Base-by-base conservation (phyloP, 1,140 invertebrate species). In the Drosophila albomicans region DNA sequence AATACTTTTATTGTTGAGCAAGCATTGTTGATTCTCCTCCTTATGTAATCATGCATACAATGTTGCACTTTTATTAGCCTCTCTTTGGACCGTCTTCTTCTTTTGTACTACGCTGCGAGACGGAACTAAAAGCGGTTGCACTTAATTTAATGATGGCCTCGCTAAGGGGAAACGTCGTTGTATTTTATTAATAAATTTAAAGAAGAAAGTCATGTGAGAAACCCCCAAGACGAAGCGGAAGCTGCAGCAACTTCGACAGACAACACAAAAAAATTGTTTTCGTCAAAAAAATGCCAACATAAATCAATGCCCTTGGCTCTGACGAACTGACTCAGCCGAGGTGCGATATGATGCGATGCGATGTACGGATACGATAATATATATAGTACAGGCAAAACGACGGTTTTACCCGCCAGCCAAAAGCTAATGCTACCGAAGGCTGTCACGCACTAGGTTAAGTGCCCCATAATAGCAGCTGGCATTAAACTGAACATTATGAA, bases 161-260 rank as follows among this genome's bases (percentile, higher is more conserved):
- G 46, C 49, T 30, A 6, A 62, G 25, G 35, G 32, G 32, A 41
- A 69, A 38, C 41, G 30, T 3, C 28, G 52, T n/a, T 10, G 63
- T 28, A 71, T 80, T 87, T 87, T 74, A 89, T 89, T 88, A 89
- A 84, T 88, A 67, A 88, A 89, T 81, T 88, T 89, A 81, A 85
- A 78, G 78, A 88, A 89, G 85, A 88, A 89, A 89, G 46, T 52
- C 73, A 68, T 75, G 86, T 85, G 86, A 81, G 81, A 88, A 88
- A 88, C 61, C 57, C 72, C 57, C 72, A 15, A 78, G 52, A 25
- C 64, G 66, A 87, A 78, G 77, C 81, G 84, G 85, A 88, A 88
- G 82, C 41, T 32, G 49, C 25, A 30, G 16, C 35, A 38, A 38
- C 35, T 38, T 38, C 35, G 35, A 38, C 35, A 38, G 32, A 32